Evolutionary conservation across 2,113 vertebrate species (phyloP), one percentile per base, ranked within the genome.

Genomic region (Spilogale gracilis): DNA sequence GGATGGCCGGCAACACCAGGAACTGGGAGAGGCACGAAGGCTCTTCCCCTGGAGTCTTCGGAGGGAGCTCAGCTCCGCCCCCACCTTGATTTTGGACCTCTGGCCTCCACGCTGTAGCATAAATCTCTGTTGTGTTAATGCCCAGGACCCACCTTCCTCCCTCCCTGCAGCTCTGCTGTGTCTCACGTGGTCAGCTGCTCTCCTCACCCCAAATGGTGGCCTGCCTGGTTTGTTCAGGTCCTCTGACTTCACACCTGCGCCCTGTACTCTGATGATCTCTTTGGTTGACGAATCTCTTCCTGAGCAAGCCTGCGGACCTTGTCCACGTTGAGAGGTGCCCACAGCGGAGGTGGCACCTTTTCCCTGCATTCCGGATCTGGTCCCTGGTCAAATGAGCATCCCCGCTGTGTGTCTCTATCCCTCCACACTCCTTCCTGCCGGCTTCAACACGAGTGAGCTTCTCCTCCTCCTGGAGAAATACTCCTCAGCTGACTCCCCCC

Each of bases 31-130:
- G 71, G 32, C 48, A 16, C 11, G 45, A 52, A 60, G 56, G 48
- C 23, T 5, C 58, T 20, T 27, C 7, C 30, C 30, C n/a, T 1
- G 2, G 48, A 3, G 58, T n/a, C 56, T 27, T 50, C 12, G 0
- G 67, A 65, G 54, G 85, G 78, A 54, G 17, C 10, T 10, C 3
- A 4, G n/a, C 78, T 9, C 63, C 32, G 65, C 14, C 4, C 10
- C 18, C 30, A 16, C 58, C 80, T 16, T 5, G 9, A 48, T 3
- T 58, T 48, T 6, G 13, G 30, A 48, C 27, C 63, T 52, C 61
- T 30, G 74, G 30, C 32, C 23, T 20, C 58, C 45, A 43, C 48
- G 5, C 76, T 10, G 13, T 21, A 69, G 43, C 23, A 20, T 25
- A 20, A 14, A 3, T 12, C 56, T 54, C 45, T 38, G 30, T 50